Base-by-base conservation (phyloP, 2,113 vertebrate genomes). In the Nesogale talazaci region DNA sequence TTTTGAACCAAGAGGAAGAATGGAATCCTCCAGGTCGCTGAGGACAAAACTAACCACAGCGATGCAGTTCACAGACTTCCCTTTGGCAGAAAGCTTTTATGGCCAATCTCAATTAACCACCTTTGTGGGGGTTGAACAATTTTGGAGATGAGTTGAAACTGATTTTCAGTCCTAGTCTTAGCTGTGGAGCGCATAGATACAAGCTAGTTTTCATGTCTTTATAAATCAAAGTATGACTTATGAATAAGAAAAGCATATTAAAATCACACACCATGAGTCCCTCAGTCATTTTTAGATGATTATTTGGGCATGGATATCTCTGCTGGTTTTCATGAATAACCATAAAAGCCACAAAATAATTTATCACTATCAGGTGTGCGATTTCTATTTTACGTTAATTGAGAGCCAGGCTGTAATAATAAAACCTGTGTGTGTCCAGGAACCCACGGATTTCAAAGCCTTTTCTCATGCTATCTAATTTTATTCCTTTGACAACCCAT, bases 221-320 rank as follows among this genome's bases (percentile, higher is more conserved):
- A 89, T 40, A 89, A 89, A 93, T 8, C 72, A 86, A 90, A 93
- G 40, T 25, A 89, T 82, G 61, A 72, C 63, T 25, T 36, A 69
- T n/a, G 36, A 92, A 90, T 76, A 86, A 92, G 86, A 79, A 79
- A 93, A 88, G 11, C 46, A 56, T 83, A 90, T 42, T 92, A 83
- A 82, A 96, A 87, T 61, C n/a, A 67, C 14, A 16, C 14, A 88
- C 34, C 34, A 69, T 0, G 0, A 83, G 34, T 65, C 31, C 56
- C 38, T 57, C 69, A 86, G 78, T 82, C 31, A 79, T n/a, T 92
- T 96, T 94, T 72, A 91, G 83, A 89, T 92, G 86, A 90, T 67
- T 76, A 88, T 90, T 92, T 90, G 83, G 83, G 40, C 36, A 67
- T 25, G 46, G 63, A 59, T 83, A 76, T 81, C 70, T 96, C 80